These are phyloP conservation scores for Eumacrocentrus americanus DNA, from an alignment of 2,888 invertebrate species.

Conservation along the genomic window DNA sequence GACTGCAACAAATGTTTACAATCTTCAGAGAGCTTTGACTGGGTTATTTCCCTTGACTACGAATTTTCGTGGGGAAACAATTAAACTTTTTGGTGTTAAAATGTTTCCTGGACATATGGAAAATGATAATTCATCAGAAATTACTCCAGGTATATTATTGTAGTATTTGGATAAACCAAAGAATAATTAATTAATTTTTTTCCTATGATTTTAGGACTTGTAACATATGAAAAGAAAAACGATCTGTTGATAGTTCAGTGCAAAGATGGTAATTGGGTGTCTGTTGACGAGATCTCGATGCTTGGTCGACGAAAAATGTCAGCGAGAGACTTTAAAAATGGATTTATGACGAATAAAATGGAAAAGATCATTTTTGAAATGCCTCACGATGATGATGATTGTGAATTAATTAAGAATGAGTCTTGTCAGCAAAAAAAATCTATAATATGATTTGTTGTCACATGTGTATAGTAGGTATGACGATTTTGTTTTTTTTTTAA, in stretches of 20 bases:
- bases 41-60: slow-evolving; percentile 70
- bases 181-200: slow-evolving; percentile 6
- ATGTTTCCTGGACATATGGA: slow-evolving; percentile 46
- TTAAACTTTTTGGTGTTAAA: slow-evolving; percentile 70
- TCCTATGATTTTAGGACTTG: slow-evolving; percentile 63
- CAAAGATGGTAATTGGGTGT: slow-evolving; percentile 69
- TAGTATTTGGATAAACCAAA: neutral
- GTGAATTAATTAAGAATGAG: too few relatives aligned
- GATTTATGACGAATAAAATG: slow-evolving; percentile 73
- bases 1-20: slow-evolving; percentile 71
- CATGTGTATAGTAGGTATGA: too few relatives aligned
- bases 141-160: slow-evolving; percentile 47
- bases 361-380: slow-evolving; percentile 41
- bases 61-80: slow-evolving; percentile 66
- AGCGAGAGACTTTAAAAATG: slow-evolving; percentile 85
- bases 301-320: slow-evolving; percentile 75
- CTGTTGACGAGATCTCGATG: slow-evolving; percentile 70
- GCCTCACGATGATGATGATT: too few relatives aligned
- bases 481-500: too few relatives aligned
- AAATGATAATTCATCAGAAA: slow-evolving; percentile 14
- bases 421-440: too few relatives aligned
- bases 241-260: slow-evolving; percentile 72
- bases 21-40: slow-evolving; percentile 74
- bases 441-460: too few relatives aligned
- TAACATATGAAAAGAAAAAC: slow-evolving; percentile 67